A percentile compares a stretch with the other conserved stretches of the same genome.
These are phyloP conservation scores for Lydus trimaculatus DNA, from an alignment of 2,888 invertebrate genomes.

Conservation along the genomic window DNA sequence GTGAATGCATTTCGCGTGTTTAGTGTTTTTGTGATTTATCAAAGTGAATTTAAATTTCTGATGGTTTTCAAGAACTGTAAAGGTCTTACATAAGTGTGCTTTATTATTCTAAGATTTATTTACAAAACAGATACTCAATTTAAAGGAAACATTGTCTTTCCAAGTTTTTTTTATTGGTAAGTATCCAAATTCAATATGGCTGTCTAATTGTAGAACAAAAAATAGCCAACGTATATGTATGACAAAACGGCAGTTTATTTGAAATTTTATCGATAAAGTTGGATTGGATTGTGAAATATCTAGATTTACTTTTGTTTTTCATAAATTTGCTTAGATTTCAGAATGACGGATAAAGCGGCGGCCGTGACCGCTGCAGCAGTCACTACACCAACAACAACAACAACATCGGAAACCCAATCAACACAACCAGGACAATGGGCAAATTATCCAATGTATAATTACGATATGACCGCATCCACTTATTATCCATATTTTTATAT, in stretches of 20 bases:
- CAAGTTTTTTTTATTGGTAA: conserved; percentile 26
- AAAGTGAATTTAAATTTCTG: background rate
- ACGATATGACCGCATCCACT: conserved; percentile 24
- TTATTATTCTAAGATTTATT: conserved; percentile 28
- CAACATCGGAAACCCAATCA: conserved; percentile 13
- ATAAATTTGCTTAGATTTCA: conserved; percentile 28
- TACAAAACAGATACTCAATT: conserved; percentile 24
- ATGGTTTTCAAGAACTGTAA: background rate
- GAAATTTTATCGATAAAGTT: background rate
- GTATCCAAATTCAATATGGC: conserved; percentile 26
- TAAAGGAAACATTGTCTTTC: conserved; percentile 1
- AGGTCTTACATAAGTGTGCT: conserved; percentile 22
- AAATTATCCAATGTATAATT: conserved; percentile 28
- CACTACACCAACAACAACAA: conserved; percentile 26
- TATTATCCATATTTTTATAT: conserved; percentile 26
- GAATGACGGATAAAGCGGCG: conserved; percentile 35
- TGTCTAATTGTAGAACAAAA: conserved; percentile 2
- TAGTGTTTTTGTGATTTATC: background rate
- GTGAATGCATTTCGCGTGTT: background rate
- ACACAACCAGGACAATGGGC: conserved; percentile 26
- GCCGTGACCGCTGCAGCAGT: conserved; percentile 25
- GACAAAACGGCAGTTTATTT: background rate
- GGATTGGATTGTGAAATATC: no score
- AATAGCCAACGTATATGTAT: background rate
- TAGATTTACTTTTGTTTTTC: no score